Evolutionary conservation across 2,113 vertebrate species (phyloP).

Genomic region (Heterotilapia buettikoferi): DNA sequence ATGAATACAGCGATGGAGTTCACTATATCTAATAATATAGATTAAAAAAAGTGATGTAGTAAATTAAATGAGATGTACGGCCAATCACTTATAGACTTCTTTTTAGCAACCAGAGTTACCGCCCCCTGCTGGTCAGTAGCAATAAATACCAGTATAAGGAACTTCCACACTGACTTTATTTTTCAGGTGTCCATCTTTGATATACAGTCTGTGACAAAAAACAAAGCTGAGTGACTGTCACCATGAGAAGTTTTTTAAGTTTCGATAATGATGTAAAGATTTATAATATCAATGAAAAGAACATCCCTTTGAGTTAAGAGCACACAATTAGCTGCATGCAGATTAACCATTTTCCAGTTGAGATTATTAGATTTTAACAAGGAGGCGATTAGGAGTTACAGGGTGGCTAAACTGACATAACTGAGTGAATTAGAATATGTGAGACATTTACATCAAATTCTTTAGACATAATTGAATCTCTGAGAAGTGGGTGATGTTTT

Average conservation of each 20-base stretch:
- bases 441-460: neutral
- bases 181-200: neutral
- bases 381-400: neutral
- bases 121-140: neutral
- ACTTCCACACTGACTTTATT: neutral
- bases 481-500: neutral
- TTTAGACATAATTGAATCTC: neutral
- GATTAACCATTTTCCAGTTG: neutral
- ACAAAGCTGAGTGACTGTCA: neutral
- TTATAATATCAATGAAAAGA: neutral
- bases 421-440: neutral
- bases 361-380: neutral
- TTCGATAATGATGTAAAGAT: neutral
- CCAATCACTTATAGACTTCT: neutral
- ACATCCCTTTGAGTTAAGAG: neutral
- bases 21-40: neutral
- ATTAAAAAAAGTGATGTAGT: neutral
- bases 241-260: neutral
- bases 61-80: neutral
- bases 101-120: neutral
- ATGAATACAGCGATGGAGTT: fast-evolving
- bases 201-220: neutral
- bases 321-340: neutral
- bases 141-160: neutral
- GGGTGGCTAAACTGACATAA: neutral